phyloP scores from a whole-genome alignment of 2,113 vertebrate species.

The Tretioscincus oriximinensis region DNA sequence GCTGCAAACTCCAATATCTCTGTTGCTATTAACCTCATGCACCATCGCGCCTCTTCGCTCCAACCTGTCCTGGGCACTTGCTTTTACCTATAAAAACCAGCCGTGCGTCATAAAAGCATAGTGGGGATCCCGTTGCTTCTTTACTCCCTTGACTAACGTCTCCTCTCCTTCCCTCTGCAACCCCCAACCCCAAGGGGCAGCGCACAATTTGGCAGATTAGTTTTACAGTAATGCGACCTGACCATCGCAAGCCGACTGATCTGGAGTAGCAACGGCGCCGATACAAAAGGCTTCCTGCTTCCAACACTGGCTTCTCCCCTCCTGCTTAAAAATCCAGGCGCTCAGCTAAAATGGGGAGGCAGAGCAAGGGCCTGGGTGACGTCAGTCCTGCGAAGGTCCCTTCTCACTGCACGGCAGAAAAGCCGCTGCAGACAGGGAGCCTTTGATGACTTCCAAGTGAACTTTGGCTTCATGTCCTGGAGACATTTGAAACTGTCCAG shows the following conservation, averaged over 20 bases:
- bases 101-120: neutral
- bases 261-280: constrained; percentile 32
- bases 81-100: neutral
- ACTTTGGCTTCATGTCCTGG: constrained; percentile 36
- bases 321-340: neutral
- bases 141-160: no score
- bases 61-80: neutral
- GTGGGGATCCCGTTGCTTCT: neutral
- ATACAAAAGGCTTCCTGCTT: neutral
- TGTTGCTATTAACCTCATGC: no score
- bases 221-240: neutral
- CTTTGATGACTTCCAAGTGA: constrained; percentile 44
- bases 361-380: neutral
- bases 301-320: neutral
- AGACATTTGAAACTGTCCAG: constrained; percentile 43
- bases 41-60: neutral
- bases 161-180: neutral
- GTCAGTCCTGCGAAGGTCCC: neutral
- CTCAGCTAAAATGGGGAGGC: constrained; percentile 15
- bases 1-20: no score
- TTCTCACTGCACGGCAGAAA: constrained; percentile 18
- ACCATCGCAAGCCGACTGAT: constrained; percentile 29
- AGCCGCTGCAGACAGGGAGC: constrained; percentile 16
- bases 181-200: neutral
- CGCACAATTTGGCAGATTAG: neutral